phyloP scores from a whole-genome alignment of 2,113 vertebrate species.

The Vanacampus margaritifer region DNA sequence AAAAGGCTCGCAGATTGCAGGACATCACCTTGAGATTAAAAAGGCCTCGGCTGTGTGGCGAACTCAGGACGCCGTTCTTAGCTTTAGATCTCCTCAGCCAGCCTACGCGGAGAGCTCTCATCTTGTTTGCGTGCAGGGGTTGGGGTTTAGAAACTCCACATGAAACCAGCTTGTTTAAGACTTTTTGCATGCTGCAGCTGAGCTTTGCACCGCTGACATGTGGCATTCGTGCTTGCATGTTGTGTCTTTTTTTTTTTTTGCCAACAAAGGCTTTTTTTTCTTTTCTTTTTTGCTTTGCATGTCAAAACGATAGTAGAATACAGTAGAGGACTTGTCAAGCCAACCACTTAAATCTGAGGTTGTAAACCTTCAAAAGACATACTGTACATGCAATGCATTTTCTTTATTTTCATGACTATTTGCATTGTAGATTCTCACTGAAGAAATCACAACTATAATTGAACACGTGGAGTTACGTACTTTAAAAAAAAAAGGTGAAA shows the following conservation, averaged over 20 bases:
- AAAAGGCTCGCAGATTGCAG: slow-evolving; percentile 37
- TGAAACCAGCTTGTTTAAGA: slow-evolving; percentile 15
- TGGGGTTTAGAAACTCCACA: slow-evolving; percentile 4
- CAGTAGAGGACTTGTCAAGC: not conserved
- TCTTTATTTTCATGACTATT: no score
- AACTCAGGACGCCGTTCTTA: slow-evolving; percentile 37
- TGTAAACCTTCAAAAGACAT: not conserved
- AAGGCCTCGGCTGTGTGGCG: slow-evolving; percentile 25
- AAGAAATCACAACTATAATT: no score
- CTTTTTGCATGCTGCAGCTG: slow-evolving; percentile 16
- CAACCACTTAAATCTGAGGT: not conserved
- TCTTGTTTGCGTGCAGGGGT: slow-evolving; percentile 19
- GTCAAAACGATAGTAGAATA: not conserved
- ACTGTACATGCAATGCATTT: no score
- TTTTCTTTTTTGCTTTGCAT: not conserved
- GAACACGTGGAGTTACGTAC: no score
- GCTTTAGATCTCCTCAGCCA: slow-evolving; percentile 26
- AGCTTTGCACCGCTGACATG: not conserved
- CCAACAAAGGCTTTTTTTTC: not conserved
- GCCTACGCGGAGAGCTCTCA: slow-evolving; percentile 7
- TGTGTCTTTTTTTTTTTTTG: not conserved
- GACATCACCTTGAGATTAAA: slow-evolving; percentile 32
- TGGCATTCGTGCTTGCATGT: not conserved
- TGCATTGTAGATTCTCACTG: no score
- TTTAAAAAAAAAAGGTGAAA: no score